Evolutionary conservation across 2,797 vertebrate species (phyloP), one percentile per base, ranked within the genome.

Genomic region (Delichon dasypus): DNA sequence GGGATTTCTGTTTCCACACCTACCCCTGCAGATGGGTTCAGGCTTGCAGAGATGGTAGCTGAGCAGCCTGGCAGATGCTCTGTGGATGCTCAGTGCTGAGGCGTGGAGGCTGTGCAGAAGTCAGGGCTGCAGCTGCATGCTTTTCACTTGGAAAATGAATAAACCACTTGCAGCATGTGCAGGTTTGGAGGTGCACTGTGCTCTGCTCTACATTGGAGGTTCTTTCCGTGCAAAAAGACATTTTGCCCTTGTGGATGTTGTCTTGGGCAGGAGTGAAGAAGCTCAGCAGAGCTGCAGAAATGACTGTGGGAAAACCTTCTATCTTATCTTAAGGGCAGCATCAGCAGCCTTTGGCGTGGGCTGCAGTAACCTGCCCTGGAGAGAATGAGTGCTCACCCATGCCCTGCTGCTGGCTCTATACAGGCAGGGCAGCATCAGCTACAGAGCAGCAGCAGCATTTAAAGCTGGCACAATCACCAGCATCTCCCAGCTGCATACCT

Each of bases 161-260:
- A 25, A 73, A 38, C 10, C 44, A 13, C 42, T 50, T 71, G 50
- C 5, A 23, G 47, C 58, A 48, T 16, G 2, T 4, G 27, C 38
- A 57, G 29, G 17, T 65, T 50, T 65, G 71, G 58, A 78, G 55
- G 4, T 42, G 51, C 25, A 32, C 19, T 9, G 44, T 13, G 48
- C 64, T 89, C 8, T 3, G 12, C 32, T 68, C 34, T 5, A 2
- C 10, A 3, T 27, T 40, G 44, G 17, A 0, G 0, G 23, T 25
- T 87, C 16, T 85, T 83, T 27, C 42, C 29, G 1, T 61, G 22
- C 0, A 1, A 34, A 66, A 25, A 76, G 19, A 2, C 18, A 7
- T 70, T 76, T 66, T 91, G 27, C 34, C 27, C 4, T 0, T 5
- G 12, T 0, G 0, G 29, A 10, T 2, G 0, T 55, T 60, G 51